Percentiles rank a stretch among this genome's conserved stretches.
Conservation (phyloP, 2,113 vertebrate species). For the Stomatorhinus ivindoensis region DNA sequence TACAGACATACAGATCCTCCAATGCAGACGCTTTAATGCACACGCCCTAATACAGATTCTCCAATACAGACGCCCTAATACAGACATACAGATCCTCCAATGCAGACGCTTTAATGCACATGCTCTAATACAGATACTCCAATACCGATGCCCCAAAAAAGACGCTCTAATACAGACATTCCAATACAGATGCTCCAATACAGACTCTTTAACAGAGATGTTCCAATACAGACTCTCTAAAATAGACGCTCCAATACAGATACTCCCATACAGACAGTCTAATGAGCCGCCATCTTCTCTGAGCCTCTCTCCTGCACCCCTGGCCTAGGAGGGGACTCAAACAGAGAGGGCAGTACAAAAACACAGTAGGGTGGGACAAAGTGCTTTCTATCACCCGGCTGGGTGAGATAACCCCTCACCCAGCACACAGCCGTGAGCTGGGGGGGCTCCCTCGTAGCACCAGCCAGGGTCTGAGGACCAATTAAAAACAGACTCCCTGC, state of each 20-base stretch:
- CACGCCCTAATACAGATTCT: too few relatives aligned
- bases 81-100: too few relatives aligned
- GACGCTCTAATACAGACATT: too few relatives aligned
- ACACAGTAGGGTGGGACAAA: not conserved
- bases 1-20: too few relatives aligned
- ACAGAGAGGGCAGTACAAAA: not conserved
- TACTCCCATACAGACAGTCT: too few relatives aligned
- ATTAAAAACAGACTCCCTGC: not conserved
- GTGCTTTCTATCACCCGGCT: not conserved
- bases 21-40: too few relatives aligned
- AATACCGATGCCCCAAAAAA: accelerated
- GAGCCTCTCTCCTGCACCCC: not conserved
- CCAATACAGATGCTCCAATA: too few relatives aligned
- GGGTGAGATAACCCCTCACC: not conserved
- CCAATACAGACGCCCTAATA: too few relatives aligned
- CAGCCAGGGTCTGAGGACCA: not conserved
- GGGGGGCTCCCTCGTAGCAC: not conserved
- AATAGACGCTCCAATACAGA: too few relatives aligned
- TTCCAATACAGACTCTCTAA: too few relatives aligned
- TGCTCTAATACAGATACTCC: too few relatives aligned
- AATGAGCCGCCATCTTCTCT: not conserved
- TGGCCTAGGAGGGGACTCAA: not conserved
- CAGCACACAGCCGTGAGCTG: not conserved
- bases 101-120: too few relatives aligned
- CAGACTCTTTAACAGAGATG: accelerated